Percentiles rank a stretch among this genome's conserved stretches.
Evolutionary conservation across 2,113 vertebrate species (phyloP).

Genomic region (Pachycephala philippinensis): DNA sequence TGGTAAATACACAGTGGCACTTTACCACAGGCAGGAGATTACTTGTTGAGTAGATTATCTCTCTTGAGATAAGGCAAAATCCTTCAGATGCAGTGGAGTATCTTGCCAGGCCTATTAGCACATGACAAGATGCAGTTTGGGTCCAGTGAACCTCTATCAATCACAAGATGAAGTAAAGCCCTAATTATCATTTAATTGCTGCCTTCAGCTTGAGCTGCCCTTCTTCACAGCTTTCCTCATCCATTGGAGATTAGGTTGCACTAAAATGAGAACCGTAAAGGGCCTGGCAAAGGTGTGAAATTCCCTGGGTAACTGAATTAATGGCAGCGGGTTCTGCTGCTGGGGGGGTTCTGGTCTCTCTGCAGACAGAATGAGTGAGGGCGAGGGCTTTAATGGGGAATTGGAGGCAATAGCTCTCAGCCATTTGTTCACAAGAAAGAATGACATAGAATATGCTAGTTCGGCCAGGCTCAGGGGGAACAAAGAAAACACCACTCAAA

Average conservation of each 20-base stretch:
- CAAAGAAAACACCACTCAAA: not conserved
- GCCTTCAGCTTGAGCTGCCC: constrained; percentile 66
- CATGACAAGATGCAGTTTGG: constrained; percentile 71
- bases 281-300: constrained; percentile 63
- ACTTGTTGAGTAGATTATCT: constrained; percentile 82
- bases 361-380: constrained; percentile 49
- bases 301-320: constrained; percentile 61
- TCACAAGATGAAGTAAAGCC: constrained; percentile 83
- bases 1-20: constrained; percentile 11
- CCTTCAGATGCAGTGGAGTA: constrained; percentile 71
- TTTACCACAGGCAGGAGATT: constrained; percentile 61
- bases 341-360: constrained; percentile 46
- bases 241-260: constrained; percentile 63
- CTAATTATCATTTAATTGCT: constrained; percentile 86
- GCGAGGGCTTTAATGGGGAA: constrained; percentile 10
- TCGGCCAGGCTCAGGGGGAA: not conserved
- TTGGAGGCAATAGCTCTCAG: constrained; percentile 15
- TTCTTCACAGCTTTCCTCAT: constrained; percentile 56
- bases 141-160: constrained; percentile 79
- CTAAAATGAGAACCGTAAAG: constrained; percentile 50
- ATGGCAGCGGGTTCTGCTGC: constrained; percentile 43
- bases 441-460: not conserved
- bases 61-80: constrained; percentile 75
- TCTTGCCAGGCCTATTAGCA: constrained; percentile 79
- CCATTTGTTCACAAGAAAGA: not conserved